These are phyloP conservation scores for Plectropomus leopardus DNA, from an alignment of 2,113 vertebrate genomes.

Conservation along the genomic window DNA sequence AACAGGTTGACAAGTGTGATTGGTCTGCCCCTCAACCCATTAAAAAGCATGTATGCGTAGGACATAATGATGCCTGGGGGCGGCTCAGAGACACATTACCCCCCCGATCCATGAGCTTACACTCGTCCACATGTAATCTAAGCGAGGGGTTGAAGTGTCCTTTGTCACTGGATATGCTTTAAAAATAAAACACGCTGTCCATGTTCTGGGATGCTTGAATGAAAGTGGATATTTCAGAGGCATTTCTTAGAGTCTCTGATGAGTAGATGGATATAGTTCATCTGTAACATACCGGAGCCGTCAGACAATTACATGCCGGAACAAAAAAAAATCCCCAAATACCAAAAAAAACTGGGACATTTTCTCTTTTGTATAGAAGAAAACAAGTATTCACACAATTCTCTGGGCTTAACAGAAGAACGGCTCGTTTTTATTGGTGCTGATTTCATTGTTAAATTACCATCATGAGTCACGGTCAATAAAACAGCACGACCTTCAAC, in stretches of 20 bases:
- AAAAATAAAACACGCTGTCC: constrained; percentile 92
- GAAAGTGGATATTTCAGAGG: constrained; percentile 83
- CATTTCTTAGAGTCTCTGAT: constrained; percentile 77
- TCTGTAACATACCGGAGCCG: constrained; percentile 58
- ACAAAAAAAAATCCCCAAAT: constrained; percentile 16
- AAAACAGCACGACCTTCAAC: constrained; percentile 40
- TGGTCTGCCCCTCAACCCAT: constrained; percentile 87
- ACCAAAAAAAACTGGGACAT: constrained; percentile 35
- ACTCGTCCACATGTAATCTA: constrained; percentile 87
- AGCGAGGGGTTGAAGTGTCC: constrained; percentile 88
- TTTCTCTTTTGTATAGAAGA: constrained; percentile 9
- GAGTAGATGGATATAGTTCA: constrained; percentile 68
- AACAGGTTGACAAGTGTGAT: constrained; percentile 85
- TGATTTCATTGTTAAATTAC: constrained; percentile 69
- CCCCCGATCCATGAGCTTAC: constrained; percentile 82
- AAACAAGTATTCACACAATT: constrained; percentile 29
- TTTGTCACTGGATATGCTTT: constrained; percentile 89
- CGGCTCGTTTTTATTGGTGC: constrained; percentile 43
- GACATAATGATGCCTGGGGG: constrained; percentile 89
- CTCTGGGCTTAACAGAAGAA: neutral
- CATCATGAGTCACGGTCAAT: constrained; percentile 64
- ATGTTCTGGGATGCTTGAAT: constrained; percentile 83
- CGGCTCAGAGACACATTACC: constrained; percentile 81
- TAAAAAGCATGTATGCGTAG: constrained; percentile 79
- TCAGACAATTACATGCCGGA: constrained; percentile 64